phyloP scores from a whole-genome alignment of 2,888 invertebrate species.

The Lagria hirta region DNA sequence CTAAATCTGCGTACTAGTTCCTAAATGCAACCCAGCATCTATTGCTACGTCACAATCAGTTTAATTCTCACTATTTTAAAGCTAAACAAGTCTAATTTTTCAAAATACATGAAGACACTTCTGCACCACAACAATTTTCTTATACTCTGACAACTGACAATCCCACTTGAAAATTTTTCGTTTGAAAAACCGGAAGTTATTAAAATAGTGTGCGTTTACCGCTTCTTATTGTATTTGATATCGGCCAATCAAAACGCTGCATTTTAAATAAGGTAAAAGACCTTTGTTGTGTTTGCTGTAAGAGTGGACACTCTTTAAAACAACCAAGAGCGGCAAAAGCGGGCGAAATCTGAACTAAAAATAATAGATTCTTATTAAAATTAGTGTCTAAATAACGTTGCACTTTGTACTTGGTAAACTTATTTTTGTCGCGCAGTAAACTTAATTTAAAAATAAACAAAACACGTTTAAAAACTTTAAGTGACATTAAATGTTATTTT shows the following conservation, averaged over 20 bases:
- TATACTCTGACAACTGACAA: slow-evolving; percentile 25
- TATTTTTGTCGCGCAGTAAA: too few species aligned
- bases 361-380: too few species aligned
- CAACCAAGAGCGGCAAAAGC: too few species aligned
- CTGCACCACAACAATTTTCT: slow-evolving; percentile 7
- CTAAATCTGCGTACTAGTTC: slow-evolving; percentile 32
- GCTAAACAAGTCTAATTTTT: not conserved
- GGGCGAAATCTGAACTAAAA: too few species aligned
- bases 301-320: too few species aligned
- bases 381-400: too few species aligned
- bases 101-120: slow-evolving; percentile 6
- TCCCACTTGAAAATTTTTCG: slow-evolving; percentile 26
- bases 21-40: slow-evolving; percentile 21
- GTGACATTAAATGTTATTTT: too few species aligned
- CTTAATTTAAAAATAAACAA: too few species aligned
- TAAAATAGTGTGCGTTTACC: slow-evolving; percentile 29
- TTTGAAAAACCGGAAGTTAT: slow-evolving; percentile 42
- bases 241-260: slow-evolving; percentile 32
- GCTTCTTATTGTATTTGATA: slow-evolving; percentile 29
- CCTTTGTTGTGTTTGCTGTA: slow-evolving; percentile 21
- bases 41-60: slow-evolving; percentile 19
- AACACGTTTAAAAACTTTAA: too few species aligned
- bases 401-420: too few species aligned
- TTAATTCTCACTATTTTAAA: slow-evolving; percentile 6
- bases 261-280: slow-evolving; percentile 36